These are phyloP conservation scores for Rynchops niger DNA, from an alignment of 2,113 vertebrate genomes.

Conservation along the genomic window DNA sequence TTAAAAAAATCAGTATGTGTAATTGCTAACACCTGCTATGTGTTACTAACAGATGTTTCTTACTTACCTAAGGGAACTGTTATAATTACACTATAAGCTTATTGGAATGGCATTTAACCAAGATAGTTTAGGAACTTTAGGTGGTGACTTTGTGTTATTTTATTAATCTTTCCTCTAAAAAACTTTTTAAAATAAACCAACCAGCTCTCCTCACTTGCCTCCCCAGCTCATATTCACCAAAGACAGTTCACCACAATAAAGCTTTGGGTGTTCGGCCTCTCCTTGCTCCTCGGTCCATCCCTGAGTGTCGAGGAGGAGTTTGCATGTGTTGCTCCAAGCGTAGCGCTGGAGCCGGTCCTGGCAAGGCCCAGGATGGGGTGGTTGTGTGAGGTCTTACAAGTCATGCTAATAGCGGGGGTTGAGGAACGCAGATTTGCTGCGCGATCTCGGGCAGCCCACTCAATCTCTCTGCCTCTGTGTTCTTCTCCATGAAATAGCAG, in stretches of 20 bases:
- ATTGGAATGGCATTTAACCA: conserved; percentile 76
- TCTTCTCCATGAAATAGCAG: neutral
- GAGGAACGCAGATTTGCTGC: too few relatives aligned
- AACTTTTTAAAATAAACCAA: neutral
- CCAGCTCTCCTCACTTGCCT: neutral
- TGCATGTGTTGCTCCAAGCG: fast-evolving
- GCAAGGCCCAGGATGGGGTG: fast-evolving
- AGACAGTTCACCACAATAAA: neutral
- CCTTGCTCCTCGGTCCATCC: neutral
- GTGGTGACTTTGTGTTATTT: conserved; percentile 70
- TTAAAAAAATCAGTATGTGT: conserved; percentile 77
- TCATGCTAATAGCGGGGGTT: fast-evolving
- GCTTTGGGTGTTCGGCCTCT: neutral
- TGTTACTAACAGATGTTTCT: conserved; percentile 81
- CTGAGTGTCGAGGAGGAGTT: neutral
- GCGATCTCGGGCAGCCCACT: neutral
- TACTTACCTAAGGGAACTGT: conserved; percentile 79
- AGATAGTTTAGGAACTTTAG: conserved; percentile 70
- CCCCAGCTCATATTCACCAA: neutral
- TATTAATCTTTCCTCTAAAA: conserved; percentile 40
- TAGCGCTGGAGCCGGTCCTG: neutral
- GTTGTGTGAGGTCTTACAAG: neutral
- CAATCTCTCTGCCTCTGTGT: neutral
- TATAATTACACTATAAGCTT: conserved; percentile 79
- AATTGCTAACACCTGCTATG: conserved; percentile 83